phyloP scores from a whole-genome alignment of 1,140 invertebrate species.

The Pomacea maculata region DNA sequence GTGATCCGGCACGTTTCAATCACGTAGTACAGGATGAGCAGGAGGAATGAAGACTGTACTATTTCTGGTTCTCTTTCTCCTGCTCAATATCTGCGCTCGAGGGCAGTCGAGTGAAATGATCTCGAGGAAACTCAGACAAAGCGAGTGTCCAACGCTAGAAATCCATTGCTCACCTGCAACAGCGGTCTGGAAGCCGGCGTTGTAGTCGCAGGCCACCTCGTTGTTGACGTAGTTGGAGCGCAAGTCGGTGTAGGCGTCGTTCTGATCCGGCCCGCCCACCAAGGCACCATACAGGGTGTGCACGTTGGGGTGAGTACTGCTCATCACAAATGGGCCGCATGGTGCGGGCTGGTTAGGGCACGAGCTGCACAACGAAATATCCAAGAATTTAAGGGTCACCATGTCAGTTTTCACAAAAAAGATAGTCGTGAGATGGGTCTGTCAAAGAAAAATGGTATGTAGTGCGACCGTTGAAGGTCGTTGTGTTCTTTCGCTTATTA shows the following conservation, averaged over 20 bases:
- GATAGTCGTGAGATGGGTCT: not conserved
- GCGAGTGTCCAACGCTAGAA: no score
- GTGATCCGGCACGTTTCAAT: no score
- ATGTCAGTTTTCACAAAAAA: no score
- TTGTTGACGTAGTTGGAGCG: slow-evolving; percentile 55
- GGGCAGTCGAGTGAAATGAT: no score
- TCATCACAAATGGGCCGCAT: slow-evolving; percentile 26
- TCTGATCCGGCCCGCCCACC: slow-evolving; percentile 57
- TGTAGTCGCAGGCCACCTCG: slow-evolving; percentile 61
- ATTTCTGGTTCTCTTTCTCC: no score
- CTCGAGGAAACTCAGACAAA: no score
- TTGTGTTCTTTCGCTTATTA: no score
- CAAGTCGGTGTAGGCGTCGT: slow-evolving; percentile 51
- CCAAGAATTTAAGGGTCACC: not conserved
- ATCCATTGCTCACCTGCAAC: slow-evolving; percentile 21
- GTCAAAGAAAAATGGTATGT: no score
- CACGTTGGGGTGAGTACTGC: slow-evolving; percentile 35
- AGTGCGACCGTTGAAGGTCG: no score
- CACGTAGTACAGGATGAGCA: no score
- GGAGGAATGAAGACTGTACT: no score
- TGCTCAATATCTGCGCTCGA: no score
- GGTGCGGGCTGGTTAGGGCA: slow-evolving; percentile 45
- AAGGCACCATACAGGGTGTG: slow-evolving; percentile 49
- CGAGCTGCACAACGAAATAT: slow-evolving; percentile 33
- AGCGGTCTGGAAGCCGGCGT: slow-evolving; percentile 52